Conservation (phyloP, 2,113 vertebrate genomes). For the Speoplatyrhinus poulsoni region DNA sequence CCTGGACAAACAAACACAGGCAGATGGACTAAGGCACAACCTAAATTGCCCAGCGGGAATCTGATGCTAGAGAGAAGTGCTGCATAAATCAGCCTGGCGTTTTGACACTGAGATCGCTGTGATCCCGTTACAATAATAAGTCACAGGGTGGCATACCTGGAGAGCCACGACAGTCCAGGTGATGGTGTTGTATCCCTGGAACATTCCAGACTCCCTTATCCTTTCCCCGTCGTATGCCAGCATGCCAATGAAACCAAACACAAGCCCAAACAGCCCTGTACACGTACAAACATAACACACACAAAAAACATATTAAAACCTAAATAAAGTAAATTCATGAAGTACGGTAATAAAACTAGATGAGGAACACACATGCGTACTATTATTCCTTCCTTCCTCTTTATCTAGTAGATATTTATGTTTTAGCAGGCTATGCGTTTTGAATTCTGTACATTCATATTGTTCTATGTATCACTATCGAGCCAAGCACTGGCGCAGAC, state of each 20-base stretch:
- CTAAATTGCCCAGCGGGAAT: neutral
- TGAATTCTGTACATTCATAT: neutral
- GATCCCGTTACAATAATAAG: neutral
- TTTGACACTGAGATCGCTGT: neutral
- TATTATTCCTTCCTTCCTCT: neutral
- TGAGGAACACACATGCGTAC: neutral
- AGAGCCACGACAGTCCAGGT: slow-evolving; percentile 92
- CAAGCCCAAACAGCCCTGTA: slow-evolving; percentile 89
- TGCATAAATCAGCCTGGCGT: neutral
- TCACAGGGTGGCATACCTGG: slow-evolving; percentile 80
- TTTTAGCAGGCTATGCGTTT: neutral
- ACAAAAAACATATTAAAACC: neutral
- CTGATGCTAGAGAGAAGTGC: neutral
- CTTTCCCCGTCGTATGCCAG: slow-evolving; percentile 89
- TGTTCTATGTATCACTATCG: neutral
- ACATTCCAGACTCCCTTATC: slow-evolving; percentile 88
- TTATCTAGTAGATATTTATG: neutral
- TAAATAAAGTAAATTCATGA: no score
- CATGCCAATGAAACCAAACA: slow-evolving; percentile 93
- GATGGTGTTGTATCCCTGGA: slow-evolving; percentile 93
- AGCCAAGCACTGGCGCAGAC: neutral
- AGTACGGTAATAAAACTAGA: no score
- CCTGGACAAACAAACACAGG: slow-evolving; percentile 79
- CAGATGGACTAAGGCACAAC: slow-evolving; percentile 57
- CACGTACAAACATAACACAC: slow-evolving; percentile 6